These are phyloP conservation scores for Aleiodes testaceus DNA, from an alignment of 2,888 invertebrate genomes.

Conservation along the genomic window DNA sequence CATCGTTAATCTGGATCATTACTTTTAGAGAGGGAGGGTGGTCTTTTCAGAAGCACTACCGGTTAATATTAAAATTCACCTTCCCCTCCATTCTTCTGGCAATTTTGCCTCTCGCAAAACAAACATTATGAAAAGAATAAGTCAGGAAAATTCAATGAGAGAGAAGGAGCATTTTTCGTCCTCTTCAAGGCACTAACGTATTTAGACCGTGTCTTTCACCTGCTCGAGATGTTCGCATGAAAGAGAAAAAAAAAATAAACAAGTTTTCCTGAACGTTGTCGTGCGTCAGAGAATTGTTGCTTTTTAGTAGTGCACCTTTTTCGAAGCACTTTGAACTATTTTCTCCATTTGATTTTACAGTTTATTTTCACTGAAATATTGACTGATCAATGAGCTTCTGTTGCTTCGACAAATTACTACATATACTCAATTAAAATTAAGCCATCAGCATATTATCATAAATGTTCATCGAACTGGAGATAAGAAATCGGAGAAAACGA, in stretches of 20 bases:
- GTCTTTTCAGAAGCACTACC: constrained; percentile 3
- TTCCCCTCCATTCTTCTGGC: background rate
- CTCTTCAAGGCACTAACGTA: background rate
- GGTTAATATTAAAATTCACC: constrained; percentile 19
- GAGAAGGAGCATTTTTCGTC: background rate
- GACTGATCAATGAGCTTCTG: too few species aligned
- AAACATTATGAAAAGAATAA: constrained; percentile 8
- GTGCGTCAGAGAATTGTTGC: background rate
- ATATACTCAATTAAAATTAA: too few species aligned
- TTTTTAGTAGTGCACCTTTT: background rate
- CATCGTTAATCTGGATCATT: constrained; percentile 51
- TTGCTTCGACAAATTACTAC: too few species aligned
- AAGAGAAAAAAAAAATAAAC: constrained; percentile 14
- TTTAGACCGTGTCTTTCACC: constrained; percentile 25
- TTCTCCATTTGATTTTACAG: too few species aligned
- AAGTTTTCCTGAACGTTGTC: constrained; percentile 8
- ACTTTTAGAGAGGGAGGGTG: constrained; percentile 11
- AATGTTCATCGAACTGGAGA: too few species aligned
- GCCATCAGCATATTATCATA: too few species aligned
- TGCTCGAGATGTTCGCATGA: background rate
- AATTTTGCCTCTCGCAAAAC: background rate
- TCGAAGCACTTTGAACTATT: background rate
- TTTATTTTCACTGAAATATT: too few species aligned
- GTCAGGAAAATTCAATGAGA: background rate
- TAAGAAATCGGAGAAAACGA: too few species aligned